Percentiles rank a stretch among this genome's conserved stretches.
These are phyloP conservation scores for Dromius quadrimaculatus DNA, from an alignment of 2,888 invertebrate genomes.

Conservation along the genomic window DNA sequence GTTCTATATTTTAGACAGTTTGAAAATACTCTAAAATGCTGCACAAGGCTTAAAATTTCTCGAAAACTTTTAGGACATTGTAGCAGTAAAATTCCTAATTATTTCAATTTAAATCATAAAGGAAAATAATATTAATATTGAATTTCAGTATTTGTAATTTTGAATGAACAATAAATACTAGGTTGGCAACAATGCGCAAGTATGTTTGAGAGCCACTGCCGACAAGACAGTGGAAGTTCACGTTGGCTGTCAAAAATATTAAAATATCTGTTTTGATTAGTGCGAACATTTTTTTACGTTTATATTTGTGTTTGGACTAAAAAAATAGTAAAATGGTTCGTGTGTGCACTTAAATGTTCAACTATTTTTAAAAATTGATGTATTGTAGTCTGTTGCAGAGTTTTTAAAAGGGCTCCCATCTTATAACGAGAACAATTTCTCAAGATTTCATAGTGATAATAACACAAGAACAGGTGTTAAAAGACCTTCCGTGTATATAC, in stretches of 20 bases:
- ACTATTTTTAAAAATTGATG: slow-evolving; percentile 29
- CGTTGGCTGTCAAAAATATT: slow-evolving; percentile 50
- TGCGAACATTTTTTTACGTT: slow-evolving; percentile 18
- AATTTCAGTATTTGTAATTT: too few species aligned
- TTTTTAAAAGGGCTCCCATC: slow-evolving; percentile 93
- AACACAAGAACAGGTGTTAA: slow-evolving; percentile 85
- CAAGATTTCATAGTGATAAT: slow-evolving; percentile 88
- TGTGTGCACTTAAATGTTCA: background rate
- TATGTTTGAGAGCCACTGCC: slow-evolving; percentile 40
- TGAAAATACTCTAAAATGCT: too few species aligned
- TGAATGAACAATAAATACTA: too few species aligned
- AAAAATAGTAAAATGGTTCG: slow-evolving; percentile 25
- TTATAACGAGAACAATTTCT: slow-evolving; percentile 91
- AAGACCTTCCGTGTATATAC: slow-evolving; percentile 91
- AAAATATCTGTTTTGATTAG: slow-evolving; percentile 33
- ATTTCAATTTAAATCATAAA: too few species aligned
- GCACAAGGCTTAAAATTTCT: too few species aligned
- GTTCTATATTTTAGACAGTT: too few species aligned
- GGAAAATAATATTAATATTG: too few species aligned
- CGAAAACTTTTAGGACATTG: too few species aligned
- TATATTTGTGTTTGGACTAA: background rate
- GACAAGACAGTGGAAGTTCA: slow-evolving; percentile 20
- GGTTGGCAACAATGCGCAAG: slow-evolving; percentile 1
- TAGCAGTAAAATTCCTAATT: too few species aligned
- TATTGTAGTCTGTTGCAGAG: slow-evolving; percentile 84